phyloP scores from a whole-genome alignment of 2,888 invertebrate genomes.

The Actias luna region DNA sequence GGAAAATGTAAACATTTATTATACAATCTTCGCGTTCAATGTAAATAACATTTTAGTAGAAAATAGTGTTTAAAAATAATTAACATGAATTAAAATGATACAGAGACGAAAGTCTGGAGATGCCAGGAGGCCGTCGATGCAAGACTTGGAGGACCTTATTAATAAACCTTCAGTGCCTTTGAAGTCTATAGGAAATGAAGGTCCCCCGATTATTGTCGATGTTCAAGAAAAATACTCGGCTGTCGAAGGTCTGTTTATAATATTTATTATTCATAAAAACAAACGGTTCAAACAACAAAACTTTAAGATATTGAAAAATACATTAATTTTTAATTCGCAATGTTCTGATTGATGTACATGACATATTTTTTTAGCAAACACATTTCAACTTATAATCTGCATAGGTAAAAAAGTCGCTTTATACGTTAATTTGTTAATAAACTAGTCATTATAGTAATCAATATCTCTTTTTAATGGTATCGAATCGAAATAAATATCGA shows the following conservation, averaged over 20 bases:
- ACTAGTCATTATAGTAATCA: too few relatives aligned
- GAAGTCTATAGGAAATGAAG: constrained; percentile 88
- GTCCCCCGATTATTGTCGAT: constrained; percentile 95
- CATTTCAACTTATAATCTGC: too few relatives aligned
- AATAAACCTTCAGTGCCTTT: constrained; percentile 96
- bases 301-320: too few relatives aligned
- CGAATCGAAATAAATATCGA: too few relatives aligned
- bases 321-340: too few relatives aligned
- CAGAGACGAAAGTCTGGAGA: constrained; percentile 94
- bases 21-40: constrained; percentile 29
- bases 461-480: too few relatives aligned
- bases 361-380: too few relatives aligned
- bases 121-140: constrained; percentile 93
- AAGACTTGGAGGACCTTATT: constrained; percentile 94
- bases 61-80: constrained; percentile 19
- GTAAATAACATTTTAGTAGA: constrained; percentile 51
- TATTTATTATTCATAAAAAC: too few relatives aligned
- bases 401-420: too few relatives aligned
- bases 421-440: too few relatives aligned
- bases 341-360: too few relatives aligned
- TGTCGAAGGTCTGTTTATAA: constrained; percentile 94
- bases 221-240: constrained; percentile 97
- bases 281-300: too few relatives aligned
- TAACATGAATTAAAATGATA: constrained; percentile 45
- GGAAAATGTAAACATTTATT: constrained; percentile 7